These are phyloP conservation scores for Trissolcus brochymenae DNA, from an alignment of 2,888 invertebrate genomes.

Conservation along the genomic window DNA sequence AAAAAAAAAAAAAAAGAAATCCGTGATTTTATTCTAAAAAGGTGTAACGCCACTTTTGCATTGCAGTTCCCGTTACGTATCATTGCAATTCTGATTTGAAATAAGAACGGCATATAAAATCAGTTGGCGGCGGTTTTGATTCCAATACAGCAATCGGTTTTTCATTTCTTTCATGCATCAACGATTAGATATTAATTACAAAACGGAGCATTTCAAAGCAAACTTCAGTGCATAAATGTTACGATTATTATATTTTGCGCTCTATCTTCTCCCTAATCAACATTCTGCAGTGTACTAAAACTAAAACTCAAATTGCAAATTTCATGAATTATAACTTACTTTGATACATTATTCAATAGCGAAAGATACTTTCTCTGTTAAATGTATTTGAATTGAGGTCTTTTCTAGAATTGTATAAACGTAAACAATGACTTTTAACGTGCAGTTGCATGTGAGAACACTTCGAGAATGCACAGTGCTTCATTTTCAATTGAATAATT, in stretches of 20 bases:
- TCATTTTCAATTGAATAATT: slow-evolving; percentile 6
- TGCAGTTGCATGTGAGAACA: slow-evolving; percentile 10
- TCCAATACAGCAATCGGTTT: background rate
- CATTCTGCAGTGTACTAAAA: background rate
- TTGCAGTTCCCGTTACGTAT: background rate
- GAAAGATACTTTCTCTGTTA: slow-evolving; percentile 53
- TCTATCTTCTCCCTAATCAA: slow-evolving; percentile 11
- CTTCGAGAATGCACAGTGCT: slow-evolving; percentile 4
- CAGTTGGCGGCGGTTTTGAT: slow-evolving; percentile 15
- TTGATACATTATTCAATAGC: slow-evolving; percentile 51
- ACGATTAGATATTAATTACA: slow-evolving; percentile 24
- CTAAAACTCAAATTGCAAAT: slow-evolving; percentile 1
- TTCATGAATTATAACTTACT: slow-evolving; percentile 36
- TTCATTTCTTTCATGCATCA: slow-evolving; percentile 26
- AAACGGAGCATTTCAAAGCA: slow-evolving; percentile 21
- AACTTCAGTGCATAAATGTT: slow-evolving; percentile 23
- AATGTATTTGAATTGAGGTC: slow-evolving; percentile 42
- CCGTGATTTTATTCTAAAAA: background rate
- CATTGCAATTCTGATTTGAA: background rate
- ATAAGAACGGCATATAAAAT: slow-evolving; percentile 17
- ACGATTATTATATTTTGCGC: slow-evolving; percentile 22
- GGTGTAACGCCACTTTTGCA: too few species aligned
- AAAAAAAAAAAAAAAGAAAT: background rate
- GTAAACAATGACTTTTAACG: slow-evolving; percentile 16
- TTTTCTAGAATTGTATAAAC: slow-evolving; percentile 42